These are phyloP conservation scores for Polyergus mexicanus DNA, from an alignment of 1,140 invertebrate species.

Conservation along the genomic window DNA sequence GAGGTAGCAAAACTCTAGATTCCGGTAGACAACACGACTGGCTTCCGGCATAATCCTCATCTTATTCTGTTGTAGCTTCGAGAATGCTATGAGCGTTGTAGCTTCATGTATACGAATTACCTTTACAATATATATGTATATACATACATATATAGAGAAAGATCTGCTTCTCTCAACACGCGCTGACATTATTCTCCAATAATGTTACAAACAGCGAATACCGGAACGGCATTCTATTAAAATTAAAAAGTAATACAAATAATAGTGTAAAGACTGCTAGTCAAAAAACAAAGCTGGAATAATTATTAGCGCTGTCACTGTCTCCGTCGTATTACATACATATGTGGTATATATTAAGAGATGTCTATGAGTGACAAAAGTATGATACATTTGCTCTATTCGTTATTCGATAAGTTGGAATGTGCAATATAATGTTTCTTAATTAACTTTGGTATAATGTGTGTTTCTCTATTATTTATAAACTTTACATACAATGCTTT, in stretches of 20 bases:
- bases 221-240: background rate
- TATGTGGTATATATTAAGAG: background rate
- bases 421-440: background rate
- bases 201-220: background rate
- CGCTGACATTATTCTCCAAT: background rate
- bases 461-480: constrained; percentile 47
- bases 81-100: background rate
- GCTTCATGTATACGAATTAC: background rate
- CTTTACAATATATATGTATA: background rate
- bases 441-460: background rate
- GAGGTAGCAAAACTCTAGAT: background rate
- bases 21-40: background rate
- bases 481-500: constrained; percentile 36
- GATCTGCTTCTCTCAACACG: background rate
- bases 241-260: constrained; percentile 4
- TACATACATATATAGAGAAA: background rate
- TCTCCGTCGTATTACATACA: no score
- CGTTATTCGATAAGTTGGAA: constrained; percentile 16
- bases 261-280: background rate
- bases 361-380: background rate
- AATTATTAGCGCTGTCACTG: no score
- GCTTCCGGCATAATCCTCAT: background rate
- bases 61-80: constrained; percentile 32
- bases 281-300: background rate
- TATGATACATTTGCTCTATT: background rate